Base-by-base conservation (phyloP, 2,888 invertebrate species). In the Agrotis ipsilon region DNA sequence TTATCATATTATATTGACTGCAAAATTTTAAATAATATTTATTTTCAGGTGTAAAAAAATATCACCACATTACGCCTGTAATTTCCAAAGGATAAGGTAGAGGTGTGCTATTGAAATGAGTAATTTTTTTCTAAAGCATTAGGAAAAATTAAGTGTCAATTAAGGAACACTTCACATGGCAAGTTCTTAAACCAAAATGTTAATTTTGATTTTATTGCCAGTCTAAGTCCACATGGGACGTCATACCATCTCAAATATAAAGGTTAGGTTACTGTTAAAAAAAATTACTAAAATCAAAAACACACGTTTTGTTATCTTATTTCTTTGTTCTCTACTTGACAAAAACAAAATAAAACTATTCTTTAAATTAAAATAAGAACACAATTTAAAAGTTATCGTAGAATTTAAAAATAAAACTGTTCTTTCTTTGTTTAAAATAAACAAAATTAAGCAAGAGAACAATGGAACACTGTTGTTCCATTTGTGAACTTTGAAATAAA, bases 371-470 rank as follows among this genome's bases (percentile, higher is more conserved):
- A 59, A 70, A 39, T 19, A 45, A 32, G 48, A 68, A 39, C 11
- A 54, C 24, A 11, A 1, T 48, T 43, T 21, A 18, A 27, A 1
- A 46, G 21, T 46, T 48, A 24, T 46, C 18, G 39, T 24, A 67
- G 32, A n/a, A 49, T 77, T 68, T 18, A 52, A 62, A 70, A 77
- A 81, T 39, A 58, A 61, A 77, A 77, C 43, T n/a, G 45, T 48
- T 66, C 9, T 43, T 68, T 68, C 70, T 54, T 73, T 82, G 32
- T 82, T 78, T 46, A 18, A 72, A 58, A 55, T 52, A 59, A 51
- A 72, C 55, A 72, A 58, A 66, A 59, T 18, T 6, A 66, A 69
- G 62, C 11, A 61, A 49, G 4, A 45, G 52, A 68, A 52, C 49
- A 76, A 78, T 54, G 21, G 54, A 68, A 64, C 54, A 32, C 48